A percentile compares a stretch with the other conserved stretches of the same genome.
Conservation (phyloP, 2,113 vertebrate genomes). For the Abramis brama region DNA sequence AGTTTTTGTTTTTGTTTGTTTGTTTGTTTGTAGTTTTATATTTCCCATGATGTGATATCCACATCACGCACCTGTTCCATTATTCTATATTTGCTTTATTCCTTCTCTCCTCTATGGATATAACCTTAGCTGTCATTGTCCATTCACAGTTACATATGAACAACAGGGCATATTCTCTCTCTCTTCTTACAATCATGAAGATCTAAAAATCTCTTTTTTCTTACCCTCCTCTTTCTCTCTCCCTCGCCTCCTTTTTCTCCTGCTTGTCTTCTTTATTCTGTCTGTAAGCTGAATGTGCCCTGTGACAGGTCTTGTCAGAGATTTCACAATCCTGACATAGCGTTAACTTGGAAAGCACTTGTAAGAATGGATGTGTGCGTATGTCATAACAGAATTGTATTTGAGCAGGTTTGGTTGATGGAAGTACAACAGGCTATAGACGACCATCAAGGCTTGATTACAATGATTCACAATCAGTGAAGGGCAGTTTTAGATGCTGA, state of each 20-base stretch:
- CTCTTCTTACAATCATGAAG: conserved; percentile 65
- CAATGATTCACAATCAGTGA: conserved; percentile 50
- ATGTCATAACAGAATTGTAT: conserved; percentile 35
- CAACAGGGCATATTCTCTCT: conserved; percentile 54
- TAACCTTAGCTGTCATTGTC: conserved; percentile 58
- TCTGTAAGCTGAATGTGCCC: conserved; percentile 50
- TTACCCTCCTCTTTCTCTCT: conserved; percentile 21
- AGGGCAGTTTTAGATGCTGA: conserved; percentile 38
- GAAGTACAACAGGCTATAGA: conserved; percentile 31
- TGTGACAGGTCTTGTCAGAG: conserved; percentile 68
- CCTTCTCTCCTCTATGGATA: neutral
- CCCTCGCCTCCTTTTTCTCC: conserved; percentile 32
- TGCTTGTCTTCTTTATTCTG: conserved; percentile 48
- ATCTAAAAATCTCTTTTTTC: conserved; percentile 36
- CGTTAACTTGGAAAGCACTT: conserved; percentile 53
- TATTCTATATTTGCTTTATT: conserved; percentile 39
- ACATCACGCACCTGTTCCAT: conserved; percentile 9
- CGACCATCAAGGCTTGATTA: conserved; percentile 50
- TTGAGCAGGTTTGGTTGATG: conserved; percentile 18
- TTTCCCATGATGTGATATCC: conserved; percentile 30
- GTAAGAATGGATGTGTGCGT: conserved; percentile 44
- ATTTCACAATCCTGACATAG: conserved; percentile 64
- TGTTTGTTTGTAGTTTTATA: conserved; percentile 46
- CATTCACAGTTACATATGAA: conserved; percentile 52
- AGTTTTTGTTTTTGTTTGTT: neutral